These are phyloP conservation scores for Propithecus coquereli DNA, from an alignment of 2,113 vertebrate genomes.

Conservation along the genomic window DNA sequence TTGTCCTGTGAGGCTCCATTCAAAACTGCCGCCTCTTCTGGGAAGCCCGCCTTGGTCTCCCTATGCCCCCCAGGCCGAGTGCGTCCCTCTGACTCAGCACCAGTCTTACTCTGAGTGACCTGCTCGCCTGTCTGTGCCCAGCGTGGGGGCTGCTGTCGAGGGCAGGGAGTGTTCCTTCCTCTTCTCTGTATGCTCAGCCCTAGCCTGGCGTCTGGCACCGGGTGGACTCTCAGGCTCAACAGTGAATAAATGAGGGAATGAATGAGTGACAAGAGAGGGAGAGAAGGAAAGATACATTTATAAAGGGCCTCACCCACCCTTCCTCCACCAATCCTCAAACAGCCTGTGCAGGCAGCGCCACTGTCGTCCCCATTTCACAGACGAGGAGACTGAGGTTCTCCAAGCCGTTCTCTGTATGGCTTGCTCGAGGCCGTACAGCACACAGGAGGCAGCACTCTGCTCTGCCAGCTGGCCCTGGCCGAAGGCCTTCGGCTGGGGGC, in stretches of 20 bases:
- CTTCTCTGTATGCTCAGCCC: neutral
- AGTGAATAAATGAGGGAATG: neutral
- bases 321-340: neutral
- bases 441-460: neutral
- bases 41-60: neutral
- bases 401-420: neutral
- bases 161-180: neutral
- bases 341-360: neutral
- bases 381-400: neutral
- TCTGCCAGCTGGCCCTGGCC: neutral
- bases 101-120: neutral
- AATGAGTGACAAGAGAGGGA: neutral
- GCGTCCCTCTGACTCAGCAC: neutral
- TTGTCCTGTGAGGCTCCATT: neutral
- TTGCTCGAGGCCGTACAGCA: neutral
- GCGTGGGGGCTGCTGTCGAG: neutral
- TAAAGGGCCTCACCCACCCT: neutral
- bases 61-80: neutral
- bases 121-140: neutral
- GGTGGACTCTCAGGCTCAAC: neutral
- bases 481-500: neutral
- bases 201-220: rapidly evolving
- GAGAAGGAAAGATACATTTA: neutral
- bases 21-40: neutral
- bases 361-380: neutral